Percentiles rank a stretch among this genome's conserved stretches.
phyloP scores from a whole-genome alignment of 2,888 invertebrate species.

The Melitaea athalia region DNA sequence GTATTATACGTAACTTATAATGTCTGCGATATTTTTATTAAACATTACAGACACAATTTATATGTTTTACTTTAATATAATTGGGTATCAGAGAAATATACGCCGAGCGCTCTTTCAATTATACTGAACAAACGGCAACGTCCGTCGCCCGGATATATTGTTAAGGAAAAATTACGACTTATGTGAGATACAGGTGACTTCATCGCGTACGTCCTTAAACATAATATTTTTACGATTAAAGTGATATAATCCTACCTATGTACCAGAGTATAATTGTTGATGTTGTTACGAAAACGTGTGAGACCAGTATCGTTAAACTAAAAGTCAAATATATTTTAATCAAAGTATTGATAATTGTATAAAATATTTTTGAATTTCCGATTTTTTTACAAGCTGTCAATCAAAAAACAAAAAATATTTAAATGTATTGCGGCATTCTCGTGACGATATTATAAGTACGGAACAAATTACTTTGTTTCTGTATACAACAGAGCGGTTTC shows the following conservation, averaged over 20 bases:
- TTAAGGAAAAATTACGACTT: slow-evolving; percentile 24
- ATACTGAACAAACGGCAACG: slow-evolving; percentile 21
- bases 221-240: slow-evolving; percentile 1
- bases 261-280: too few relatives aligned
- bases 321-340: too few relatives aligned
- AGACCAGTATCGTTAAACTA: too few relatives aligned
- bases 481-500: not conserved
- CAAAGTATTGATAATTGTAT: too few relatives aligned
- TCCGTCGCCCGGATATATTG: slow-evolving; percentile 22
- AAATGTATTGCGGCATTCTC: too few relatives aligned
- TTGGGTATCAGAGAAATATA: slow-evolving; percentile 10
- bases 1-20: too few relatives aligned
- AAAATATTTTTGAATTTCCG: too few relatives aligned
- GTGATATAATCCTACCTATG: not conserved
- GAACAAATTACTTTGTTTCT: too few relatives aligned
- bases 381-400: too few relatives aligned
- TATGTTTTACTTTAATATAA: slow-evolving; percentile 1
- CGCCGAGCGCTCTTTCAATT: slow-evolving; percentile 12
- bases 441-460: too few relatives aligned
- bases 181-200: slow-evolving; percentile 12
- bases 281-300: too few relatives aligned
- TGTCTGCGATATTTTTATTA: not conserved
- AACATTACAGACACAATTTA: slow-evolving; percentile 2
- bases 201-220: not conserved
- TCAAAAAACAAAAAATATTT: too few relatives aligned